Base-by-base conservation (phyloP, 2,888 invertebrate species). In the Tanytarsus gracilentus region DNA sequence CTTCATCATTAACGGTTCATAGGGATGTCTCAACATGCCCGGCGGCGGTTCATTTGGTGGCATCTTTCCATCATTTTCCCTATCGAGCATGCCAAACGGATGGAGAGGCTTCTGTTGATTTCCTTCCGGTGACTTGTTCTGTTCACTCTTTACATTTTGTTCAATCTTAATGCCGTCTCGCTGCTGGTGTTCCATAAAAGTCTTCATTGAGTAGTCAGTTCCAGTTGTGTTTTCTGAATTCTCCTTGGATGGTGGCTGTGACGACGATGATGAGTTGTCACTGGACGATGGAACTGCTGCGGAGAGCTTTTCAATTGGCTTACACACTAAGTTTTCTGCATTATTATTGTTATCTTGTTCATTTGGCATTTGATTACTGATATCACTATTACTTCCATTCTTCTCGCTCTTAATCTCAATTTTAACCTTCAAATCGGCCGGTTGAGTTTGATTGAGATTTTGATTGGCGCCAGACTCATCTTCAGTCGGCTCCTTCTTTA, bases 381-480 rank as follows among this genome's bases (percentile, higher is more conserved):
- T 61, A 44, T 58, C 61, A 18, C 61, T 61, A 63, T 77, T 77
- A 26, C n/a, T 26, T 62, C 40, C 40, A 16, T 66, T 68, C 29
- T 72, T 69, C 63, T 72, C 73, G 60, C 74, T 76, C 62, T 75
- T 76, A 58, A 81, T 77, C 70, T 85, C 85, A 66, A 84, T 83
- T 67, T 85, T 85, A 29, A 85, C 83, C 69, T 85, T 85, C 61
- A 85, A 73, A 70, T 85, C 85, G 68, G 85, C 84, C 6, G 85
- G 84, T 67, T 85, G 84, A 69, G 76, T 79, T 63, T 72, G 72
- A 52, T 71, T 74, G 51, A 70, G 68, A 30, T 73, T 71, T 61
- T 77, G 77, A 64, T 71, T 68, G 14, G 65, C 66, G 62, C 76
- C 76, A 40, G 66, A 64, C 23, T 44, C 44, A 21, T 18, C 18